Evolutionary conservation across 1,140 invertebrate genomes (phyloP).

Genomic region (Spodoptera frugiperda): DNA sequence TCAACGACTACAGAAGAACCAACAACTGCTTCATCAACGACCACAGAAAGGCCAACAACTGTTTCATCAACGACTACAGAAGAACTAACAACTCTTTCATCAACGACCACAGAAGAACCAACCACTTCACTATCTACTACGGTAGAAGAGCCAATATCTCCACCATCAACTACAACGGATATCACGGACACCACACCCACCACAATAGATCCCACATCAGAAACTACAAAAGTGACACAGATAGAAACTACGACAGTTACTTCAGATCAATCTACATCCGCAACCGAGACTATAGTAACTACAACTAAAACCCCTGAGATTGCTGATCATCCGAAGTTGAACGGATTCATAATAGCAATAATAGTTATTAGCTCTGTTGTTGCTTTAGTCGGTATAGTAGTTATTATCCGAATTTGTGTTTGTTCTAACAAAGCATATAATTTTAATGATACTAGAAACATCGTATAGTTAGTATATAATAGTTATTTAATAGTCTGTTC

Average conservation of each 20-base stretch:
- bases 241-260: no score
- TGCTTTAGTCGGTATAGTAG: no score
- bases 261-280: neutral
- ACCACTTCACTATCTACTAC: constrained; percentile 3
- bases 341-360: no score
- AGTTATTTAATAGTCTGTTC: no score
- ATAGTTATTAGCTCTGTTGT: no score
- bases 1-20: neutral
- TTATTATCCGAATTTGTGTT: no score
- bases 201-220: constrained; percentile 2
- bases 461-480: no score
- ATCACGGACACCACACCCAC: neutral
- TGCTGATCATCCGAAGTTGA: no score
- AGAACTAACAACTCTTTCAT: neutral
- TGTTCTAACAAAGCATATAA: no score
- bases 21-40: neutral
- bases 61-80: neutral
- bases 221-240: neutral
- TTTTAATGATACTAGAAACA: no score
- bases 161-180: neutral
- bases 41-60: neutral
- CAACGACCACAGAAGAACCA: neutral
- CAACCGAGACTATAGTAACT: neutral
- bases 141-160: neutral
- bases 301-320: no score